These are phyloP conservation scores for Alfaro cultratus DNA, from an alignment of 2,797 vertebrate genomes.

Conservation along the genomic window DNA sequence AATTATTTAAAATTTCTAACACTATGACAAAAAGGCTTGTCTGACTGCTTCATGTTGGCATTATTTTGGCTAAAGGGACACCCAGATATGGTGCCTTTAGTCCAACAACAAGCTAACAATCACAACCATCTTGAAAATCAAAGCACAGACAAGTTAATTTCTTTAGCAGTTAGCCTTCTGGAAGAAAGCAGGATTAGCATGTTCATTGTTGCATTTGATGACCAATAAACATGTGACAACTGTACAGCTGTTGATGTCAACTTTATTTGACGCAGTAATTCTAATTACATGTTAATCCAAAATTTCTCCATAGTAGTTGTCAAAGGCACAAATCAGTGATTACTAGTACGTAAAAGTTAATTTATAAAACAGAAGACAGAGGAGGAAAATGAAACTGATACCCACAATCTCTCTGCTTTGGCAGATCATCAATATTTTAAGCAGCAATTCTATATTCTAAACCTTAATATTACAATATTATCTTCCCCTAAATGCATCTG, in stretches of 20 bases:
- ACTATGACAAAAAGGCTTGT: neutral
- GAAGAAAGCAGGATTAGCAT: neutral
- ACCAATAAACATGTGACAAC: neutral
- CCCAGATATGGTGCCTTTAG: neutral
- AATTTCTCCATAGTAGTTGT: neutral
- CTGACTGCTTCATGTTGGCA: neutral
- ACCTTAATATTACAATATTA: neutral
- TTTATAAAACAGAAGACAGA: neutral
- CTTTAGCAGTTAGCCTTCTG: neutral
- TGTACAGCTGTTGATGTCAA: neutral
- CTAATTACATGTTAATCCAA: neutral
- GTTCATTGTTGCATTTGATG: neutral
- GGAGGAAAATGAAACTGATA: neutral
- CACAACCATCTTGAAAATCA: neutral
- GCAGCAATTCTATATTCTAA: neutral
- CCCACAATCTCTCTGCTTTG: neutral
- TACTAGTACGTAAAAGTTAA: neutral
- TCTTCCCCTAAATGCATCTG: neutral
- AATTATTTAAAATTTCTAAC: neutral
- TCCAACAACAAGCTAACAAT: neutral
- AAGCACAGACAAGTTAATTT: neutral
- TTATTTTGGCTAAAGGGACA: neutral
- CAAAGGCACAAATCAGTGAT: neutral
- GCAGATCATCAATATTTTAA: neutral
- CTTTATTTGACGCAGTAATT: neutral